Evolutionary conservation across 2,113 vertebrate species (phyloP), one percentile per base, ranked within the genome.

Genomic region (Cyrtonyx montezumae): DNA sequence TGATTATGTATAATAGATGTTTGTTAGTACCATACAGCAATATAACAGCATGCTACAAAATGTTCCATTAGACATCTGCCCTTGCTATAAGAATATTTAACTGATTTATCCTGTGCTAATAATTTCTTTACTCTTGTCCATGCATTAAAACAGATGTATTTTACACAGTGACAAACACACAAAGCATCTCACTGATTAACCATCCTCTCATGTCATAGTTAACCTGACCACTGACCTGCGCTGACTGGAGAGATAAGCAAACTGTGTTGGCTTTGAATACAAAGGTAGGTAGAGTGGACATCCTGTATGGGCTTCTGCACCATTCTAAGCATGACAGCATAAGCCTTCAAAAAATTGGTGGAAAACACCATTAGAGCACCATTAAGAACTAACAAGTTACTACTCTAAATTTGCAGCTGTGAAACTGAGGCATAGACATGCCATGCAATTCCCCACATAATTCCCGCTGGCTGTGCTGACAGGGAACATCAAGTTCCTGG

Each of bases 61-160:
- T 58, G n/a, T 84, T 86, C 86, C 30, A 7, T 62, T 78, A 79
- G 74, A 71, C 73, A 73, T 53, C 21, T 6, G 8, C 40, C 58
- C 58, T 79, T 81, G 9, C 55, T 84, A 16, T 30, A 88, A 71
- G 75, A 84, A 66, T 84, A 75, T 81, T 71, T 90, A 94, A 90
- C 58, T 81, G 23, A 65, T 88, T 92, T 84, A 71, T 40, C 21
- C 53, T 22, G 20, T 45, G 66, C 36, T 61, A 63, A 74, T 91
- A 78, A 8, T 2, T 75, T 70, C 66, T 85, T 90, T 40, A 55
- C 11, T 85, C 43, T 81, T 67, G 68, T 45, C 88, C 65, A 69
- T 48, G 25, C 36, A 79, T 79, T 93, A 93, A 95, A 92, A 88
- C 61, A 76, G 36, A 93, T 69, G 12, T 56, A 76, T 90, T 81